Conservation (phyloP, 2,888 invertebrate species). For the Eristalis arbustorum region DNA sequence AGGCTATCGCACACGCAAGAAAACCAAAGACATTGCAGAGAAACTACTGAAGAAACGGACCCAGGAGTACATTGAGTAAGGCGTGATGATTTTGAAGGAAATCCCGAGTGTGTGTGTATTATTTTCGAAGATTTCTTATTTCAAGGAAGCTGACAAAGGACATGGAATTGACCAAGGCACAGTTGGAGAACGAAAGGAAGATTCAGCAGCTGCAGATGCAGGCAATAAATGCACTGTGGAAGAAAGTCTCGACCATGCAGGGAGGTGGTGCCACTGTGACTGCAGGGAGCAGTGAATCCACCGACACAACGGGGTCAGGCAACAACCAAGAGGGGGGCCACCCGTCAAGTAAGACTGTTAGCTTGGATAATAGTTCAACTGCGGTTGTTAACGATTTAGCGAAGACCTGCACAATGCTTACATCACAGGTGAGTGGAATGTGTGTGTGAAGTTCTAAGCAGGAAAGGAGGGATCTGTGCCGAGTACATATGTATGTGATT, state of each 20-base stretch:
- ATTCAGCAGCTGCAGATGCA: constrained; percentile 94
- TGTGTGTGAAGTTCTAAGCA: not conserved
- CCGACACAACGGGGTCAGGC: constrained; percentile 72
- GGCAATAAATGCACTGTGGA: constrained; percentile 94
- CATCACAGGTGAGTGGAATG: constrained; percentile 83
- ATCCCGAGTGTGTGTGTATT: not conserved
- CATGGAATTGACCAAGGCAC: constrained; percentile 92
- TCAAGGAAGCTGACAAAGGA: constrained; percentile 89
- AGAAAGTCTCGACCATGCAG: constrained; percentile 88
- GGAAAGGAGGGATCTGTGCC: no score
- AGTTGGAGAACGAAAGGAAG: constrained; percentile 91
- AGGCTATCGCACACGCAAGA: constrained; percentile 89
- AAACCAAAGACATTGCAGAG: constrained; percentile 81
- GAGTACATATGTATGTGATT: no score
- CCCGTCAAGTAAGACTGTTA: constrained; percentile 69
- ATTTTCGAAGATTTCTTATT: constrained; percentile 37
- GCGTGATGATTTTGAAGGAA: not conserved
- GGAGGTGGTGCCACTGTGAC: constrained; percentile 45
- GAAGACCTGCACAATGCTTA: constrained; percentile 87
- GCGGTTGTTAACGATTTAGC: constrained; percentile 85
- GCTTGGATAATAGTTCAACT: constrained; percentile 83
- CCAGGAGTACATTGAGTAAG: constrained; percentile 90
- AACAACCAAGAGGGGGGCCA: constrained; percentile 73
- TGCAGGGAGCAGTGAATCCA: constrained; percentile 45
- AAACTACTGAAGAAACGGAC: constrained; percentile 89